Evolutionary conservation across 1,140 invertebrate genomes (phyloP).

Genomic region (Scylla paramamosain): DNA sequence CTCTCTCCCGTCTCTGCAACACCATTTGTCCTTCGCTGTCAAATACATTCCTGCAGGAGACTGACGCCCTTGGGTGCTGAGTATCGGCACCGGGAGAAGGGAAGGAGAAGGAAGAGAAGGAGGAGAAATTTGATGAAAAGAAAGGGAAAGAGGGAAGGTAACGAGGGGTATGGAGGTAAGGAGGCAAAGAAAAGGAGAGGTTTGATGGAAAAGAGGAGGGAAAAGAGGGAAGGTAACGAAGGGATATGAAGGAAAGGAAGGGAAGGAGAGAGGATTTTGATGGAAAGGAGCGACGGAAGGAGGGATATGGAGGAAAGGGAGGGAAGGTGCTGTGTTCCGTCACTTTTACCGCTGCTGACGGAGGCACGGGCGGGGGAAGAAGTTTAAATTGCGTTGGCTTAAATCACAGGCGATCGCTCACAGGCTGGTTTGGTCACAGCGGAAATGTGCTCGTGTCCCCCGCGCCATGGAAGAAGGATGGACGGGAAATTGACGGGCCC

Average conservation of each 20-base stretch:
- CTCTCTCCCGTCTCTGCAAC: no score
- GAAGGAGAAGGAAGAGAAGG: neutral
- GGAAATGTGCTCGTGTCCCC: neutral
- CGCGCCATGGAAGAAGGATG: neutral
- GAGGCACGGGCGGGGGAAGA: neutral
- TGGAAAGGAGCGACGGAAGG: no score
- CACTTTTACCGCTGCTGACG: constrained; percentile 36
- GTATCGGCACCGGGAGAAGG: neutral
- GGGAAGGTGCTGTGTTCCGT: neutral
- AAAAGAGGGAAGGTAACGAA: neutral
- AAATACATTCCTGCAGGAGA: neutral
- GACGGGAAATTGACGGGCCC: neutral
- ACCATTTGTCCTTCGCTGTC: neutral
- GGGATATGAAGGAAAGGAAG: neutral
- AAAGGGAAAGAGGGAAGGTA: neutral
- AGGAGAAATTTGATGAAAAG: neutral
- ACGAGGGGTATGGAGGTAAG: neutral
- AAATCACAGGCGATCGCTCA: constrained; percentile 29
- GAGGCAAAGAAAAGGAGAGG: neutral
- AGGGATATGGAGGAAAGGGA: no score
- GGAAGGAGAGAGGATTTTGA: no score
- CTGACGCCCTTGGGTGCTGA: neutral
- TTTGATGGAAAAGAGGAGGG: neutral
- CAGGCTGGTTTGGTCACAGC: neutral
- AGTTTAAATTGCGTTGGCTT: constrained; percentile 29